Evolutionary conservation across 2,113 vertebrate genomes (phyloP), one percentile per base, ranked within the genome.

Genomic region (Agapornis roseicollis): DNA sequence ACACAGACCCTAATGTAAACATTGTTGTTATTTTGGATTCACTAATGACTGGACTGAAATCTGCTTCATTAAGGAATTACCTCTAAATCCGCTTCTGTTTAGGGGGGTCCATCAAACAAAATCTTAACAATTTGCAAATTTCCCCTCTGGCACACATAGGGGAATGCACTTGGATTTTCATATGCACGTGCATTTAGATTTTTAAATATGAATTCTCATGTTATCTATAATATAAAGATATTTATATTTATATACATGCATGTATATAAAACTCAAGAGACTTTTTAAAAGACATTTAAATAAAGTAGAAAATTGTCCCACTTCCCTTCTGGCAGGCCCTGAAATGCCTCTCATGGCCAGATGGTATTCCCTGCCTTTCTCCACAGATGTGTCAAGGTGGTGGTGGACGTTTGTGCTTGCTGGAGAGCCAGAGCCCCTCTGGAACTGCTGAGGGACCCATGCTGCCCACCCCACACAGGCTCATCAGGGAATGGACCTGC

Each of bases 271-370:
- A 60, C 23, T 22, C 50, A 27, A 33, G 18, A 55, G 27, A 41
- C 2, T 31, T 46, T n/a, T 55, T 22, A 15, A 25, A 80, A 73
- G 49, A 60, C 1, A 0, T 39, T 63, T 28, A 66, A 55, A 16
- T 25, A 33, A 0, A 0, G 60, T n/a, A 78, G 65, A 42, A 89
- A 86, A 52, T 17, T 50, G 33, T 56, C 42, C 60, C 0, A 0
- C 3, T 23, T 80, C 55, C 35, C 44, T 56, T 55, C 29, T 53
- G 60, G 47, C 60, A 63, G 11, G 22, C 15, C 47, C 29, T 41
- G 61, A 78, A 86, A 68, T 31, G 47, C 20, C 27, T 64, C 27
- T 68, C 14, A 6, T 24, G 50, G 46, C 50, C 63, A 77, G 52
- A 37, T 24, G 49, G 33, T 7, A 44, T 63, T 73, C 64, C 47